Base-by-base conservation (phyloP, 2,888 invertebrate genomes). In the Clusia tigrina region DNA sequence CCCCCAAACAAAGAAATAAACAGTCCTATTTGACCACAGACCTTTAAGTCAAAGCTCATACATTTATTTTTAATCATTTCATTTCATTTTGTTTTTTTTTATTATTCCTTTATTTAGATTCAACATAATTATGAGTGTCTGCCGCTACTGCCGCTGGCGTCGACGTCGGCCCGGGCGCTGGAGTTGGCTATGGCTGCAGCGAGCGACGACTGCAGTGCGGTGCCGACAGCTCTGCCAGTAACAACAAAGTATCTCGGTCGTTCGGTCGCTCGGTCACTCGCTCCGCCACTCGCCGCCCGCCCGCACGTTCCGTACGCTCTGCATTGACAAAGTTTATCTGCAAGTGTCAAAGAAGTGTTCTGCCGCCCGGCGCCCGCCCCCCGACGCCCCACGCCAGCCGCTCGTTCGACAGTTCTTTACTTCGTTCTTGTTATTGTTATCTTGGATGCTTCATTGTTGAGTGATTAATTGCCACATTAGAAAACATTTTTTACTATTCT, bases 41-140 rank as follows among this genome's bases (percentile, higher is more conserved):
- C n/a, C n/a, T n/a, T n/a, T n/a, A n/a, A n/a, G n/a, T n/a, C n/a
- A n/a, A n/a, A n/a, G n/a, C n/a, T n/a, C n/a, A n/a, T n/a, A n/a
- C n/a, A n/a, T n/a, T n/a, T n/a, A n/a, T n/a, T n/a, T n/a, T n/a
- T n/a, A n/a, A n/a, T n/a, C n/a, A n/a, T n/a, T n/a, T n/a, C n/a
- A 9, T 32, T 32, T 32, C 12, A 12, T 32, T 32, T 6, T 32
- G 32, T 32, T 32, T 6, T 42, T 42, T 42, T 6, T 42, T n/a
- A 42, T 42, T 42, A 42, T 15, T 42, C 42, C 42, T 42, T 42
- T 42, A 42, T 42, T 42, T 42, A 42, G 9, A 15, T 42, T 42
- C n/a, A 42, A 42, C 42, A 42, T 42, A 42, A 15, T 42, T n/a
- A 42, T 42, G 6, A 3, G 6, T 42, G 3, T 32, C 12, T 32